Base-by-base conservation (phyloP, 53 echinoderm and acorn worm genomes). In the Glandiceps talaboti region DNA sequence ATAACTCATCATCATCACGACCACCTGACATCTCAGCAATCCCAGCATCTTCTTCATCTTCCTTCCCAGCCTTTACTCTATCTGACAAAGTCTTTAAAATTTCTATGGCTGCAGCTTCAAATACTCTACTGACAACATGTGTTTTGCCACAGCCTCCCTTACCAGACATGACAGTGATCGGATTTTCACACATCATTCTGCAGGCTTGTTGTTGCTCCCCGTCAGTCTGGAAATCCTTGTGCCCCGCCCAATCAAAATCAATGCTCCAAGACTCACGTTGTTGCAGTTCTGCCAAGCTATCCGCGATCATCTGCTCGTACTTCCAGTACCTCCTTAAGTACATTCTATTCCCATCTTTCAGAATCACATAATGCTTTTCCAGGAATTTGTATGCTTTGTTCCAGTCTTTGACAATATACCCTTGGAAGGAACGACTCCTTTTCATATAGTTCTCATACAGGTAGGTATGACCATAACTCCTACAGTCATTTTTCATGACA, bases 61-160 rank as follows among this genome's bases (percentile, higher is more conserved):
- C 20, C 64, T 45, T 45, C 6, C 64, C 64, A 6, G 6, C 20
- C 20, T 45, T 6, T 45, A 12, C 64, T 45, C 6, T 20, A 45
- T 45, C 64, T 12, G 6, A 12, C 64, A 12, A 12, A 45, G 20
- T 45, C 6, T 45, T 6, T 12, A 45, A 20, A 45, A 45, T 12
- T 20, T 45, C 64, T 20, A 12, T 45, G 20, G 64, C 64, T 45
- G 64, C 64, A 0, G 33, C 80, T 73, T 27, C 80, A 14, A 80
- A 31, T 1, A 80, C 80, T 25, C 27, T 80, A 28, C 73, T 72
- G 10, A 80, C 80, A 6, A 80, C 80, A 73, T 80, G 80, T 14
- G 80, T 80, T 80, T 80, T 80, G 25, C 79, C 79, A 27, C 79
- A 79, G 30, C 79, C 79, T 32, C 79, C 32, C 32, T 79, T 79